phyloP scores from a whole-genome alignment of 2,888 invertebrate genomes.

The Neoscelio sp. region DNA sequence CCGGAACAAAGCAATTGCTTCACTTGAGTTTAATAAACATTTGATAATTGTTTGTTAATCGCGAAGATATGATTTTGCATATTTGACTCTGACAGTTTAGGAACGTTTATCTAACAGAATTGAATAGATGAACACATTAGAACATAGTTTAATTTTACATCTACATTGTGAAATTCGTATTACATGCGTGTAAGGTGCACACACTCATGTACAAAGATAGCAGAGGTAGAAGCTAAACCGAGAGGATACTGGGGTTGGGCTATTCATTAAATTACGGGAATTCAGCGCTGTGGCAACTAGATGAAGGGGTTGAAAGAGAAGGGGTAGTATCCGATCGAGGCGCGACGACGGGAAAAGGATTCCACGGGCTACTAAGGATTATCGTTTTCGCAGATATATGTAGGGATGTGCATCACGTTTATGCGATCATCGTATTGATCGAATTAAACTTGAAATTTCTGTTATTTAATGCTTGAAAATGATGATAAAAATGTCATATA shows the following conservation, averaged over 20 bases:
- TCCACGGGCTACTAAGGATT: conserved; percentile 70
- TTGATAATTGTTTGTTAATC: conserved; percentile 45
- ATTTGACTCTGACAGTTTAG: conserved; percentile 12
- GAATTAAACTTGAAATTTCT: conserved; percentile 21
- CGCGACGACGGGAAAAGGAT: conserved; percentile 72
- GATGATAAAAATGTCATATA: too few species aligned
- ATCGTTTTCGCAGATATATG: conserved; percentile 66
- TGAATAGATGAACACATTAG: conserved; percentile 52
- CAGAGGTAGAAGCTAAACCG: conserved; percentile 69
- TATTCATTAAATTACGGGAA: conserved; percentile 81
- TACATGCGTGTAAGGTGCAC: conserved; percentile 63
- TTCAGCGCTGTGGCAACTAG: conserved; percentile 73
- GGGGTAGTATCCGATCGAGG: conserved; percentile 73
- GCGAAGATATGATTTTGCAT: conserved; percentile 12
- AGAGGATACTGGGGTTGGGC: conserved; percentile 77
- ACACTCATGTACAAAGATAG: conserved; percentile 58
- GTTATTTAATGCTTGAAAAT: conserved; percentile 4
- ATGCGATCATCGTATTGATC: conserved; percentile 41
- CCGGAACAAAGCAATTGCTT: not conserved
- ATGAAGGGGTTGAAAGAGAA: conserved; percentile 67
- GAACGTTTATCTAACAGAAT: conserved; percentile 61
- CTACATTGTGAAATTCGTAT: conserved; percentile 44
- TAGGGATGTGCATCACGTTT: conserved; percentile 22
- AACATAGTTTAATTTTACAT: conserved; percentile 60
- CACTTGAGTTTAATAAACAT: conserved; percentile 25